These are phyloP conservation scores for Scolopax rusticola DNA, from an alignment of 2,797 vertebrate genomes.

Conservation along the genomic window DNA sequence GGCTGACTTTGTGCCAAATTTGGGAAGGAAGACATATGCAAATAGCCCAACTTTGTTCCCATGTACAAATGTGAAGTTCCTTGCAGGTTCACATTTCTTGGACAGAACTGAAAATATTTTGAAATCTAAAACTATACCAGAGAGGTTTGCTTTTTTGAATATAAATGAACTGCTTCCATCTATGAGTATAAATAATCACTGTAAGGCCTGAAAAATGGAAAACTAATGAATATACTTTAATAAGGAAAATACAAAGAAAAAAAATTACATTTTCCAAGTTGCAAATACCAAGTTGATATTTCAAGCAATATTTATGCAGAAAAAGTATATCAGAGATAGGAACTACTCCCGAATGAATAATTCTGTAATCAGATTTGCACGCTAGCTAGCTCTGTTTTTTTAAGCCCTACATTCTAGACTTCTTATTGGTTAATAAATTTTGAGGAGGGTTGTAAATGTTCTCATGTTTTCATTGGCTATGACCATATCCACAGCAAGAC, in stretches of 20 bases:
- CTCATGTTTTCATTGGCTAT: constrained; percentile 52
- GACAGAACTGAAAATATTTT: neutral
- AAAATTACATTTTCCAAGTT: neutral
- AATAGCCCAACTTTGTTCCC: neutral
- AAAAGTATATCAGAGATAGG: neutral
- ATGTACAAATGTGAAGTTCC: neutral
- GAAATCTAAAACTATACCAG: neutral
- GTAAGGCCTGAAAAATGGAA: neutral
- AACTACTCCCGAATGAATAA: neutral
- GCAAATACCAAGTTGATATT: neutral
- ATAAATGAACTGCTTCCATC: neutral
- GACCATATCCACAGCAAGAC: neutral
- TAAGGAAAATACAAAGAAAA: neutral
- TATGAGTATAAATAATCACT: neutral
- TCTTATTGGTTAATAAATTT: constrained; percentile 39
- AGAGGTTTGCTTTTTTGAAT: neutral
- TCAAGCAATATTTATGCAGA: neutral
- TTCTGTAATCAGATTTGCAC: neutral
- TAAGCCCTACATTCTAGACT: neutral
- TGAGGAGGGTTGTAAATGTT: neutral
- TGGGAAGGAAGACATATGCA: neutral
- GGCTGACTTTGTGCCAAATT: neutral
- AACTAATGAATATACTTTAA: neutral
- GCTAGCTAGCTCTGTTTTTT: neutral
- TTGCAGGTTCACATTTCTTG: neutral